Evolutionary conservation across 2,113 vertebrate species (phyloP).

Genomic region (Electrona antarctica): DNA sequence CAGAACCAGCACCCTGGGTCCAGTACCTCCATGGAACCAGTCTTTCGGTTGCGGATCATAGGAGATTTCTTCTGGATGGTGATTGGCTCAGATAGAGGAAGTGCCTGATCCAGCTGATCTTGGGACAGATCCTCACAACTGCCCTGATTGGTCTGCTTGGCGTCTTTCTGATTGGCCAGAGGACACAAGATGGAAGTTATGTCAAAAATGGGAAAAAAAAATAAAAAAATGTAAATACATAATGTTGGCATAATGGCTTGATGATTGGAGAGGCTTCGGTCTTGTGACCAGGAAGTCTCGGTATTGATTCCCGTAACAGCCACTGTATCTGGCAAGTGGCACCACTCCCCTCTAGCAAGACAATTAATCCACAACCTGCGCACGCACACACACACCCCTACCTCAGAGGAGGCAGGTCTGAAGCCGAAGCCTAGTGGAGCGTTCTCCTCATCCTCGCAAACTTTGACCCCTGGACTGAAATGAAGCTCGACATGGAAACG

Average conservation of each 20-base stretch:
- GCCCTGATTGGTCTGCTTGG: conserved; percentile 87
- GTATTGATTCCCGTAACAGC: no score
- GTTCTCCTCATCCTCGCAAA: conserved; percentile 90
- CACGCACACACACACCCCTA: conserved; percentile 49
- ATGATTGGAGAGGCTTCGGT: no score
- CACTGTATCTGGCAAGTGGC: no score
- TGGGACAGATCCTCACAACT: conserved; percentile 89
- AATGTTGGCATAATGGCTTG: no score
- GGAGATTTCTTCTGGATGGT: conserved; percentile 85
- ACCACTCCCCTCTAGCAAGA: no score
- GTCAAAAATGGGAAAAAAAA: neutral
- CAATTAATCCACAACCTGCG: no score
- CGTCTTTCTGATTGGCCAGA: conserved; percentile 82
- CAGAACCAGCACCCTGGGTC: neutral
- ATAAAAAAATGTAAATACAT: no score
- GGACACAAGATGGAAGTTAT: neutral
- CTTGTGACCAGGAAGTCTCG: no score
- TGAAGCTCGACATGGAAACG: conserved; percentile 97
- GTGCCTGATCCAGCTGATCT: conserved; percentile 81
- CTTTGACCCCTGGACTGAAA: conserved; percentile 97
- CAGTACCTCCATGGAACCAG: conserved; percentile 95
- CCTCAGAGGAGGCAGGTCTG: conserved; percentile 93
- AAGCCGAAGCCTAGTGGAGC: conserved; percentile 92
- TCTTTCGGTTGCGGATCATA: conserved; percentile 87
- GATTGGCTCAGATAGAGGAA: conserved; percentile 78